Evolutionary conservation across 2,888 invertebrate species (phyloP), one percentile per base, ranked within the genome.

Genomic region (Drosophila ezoana): DNA sequence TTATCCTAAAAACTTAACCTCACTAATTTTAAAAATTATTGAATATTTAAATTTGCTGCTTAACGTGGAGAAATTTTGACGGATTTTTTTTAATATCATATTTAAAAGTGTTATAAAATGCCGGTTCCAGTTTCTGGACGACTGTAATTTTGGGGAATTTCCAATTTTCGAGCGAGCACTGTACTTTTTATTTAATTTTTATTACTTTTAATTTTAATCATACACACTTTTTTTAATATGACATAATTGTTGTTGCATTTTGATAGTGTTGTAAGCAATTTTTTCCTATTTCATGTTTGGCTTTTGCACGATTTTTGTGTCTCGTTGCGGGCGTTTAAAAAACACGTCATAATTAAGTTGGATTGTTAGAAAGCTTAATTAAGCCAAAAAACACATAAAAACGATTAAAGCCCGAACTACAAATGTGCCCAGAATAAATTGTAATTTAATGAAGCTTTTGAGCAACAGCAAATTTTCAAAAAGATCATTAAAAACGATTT

Each of bases 261-360:
- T 74, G 77, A 85, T 83, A 83, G 81, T 86, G 68, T 79, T 77
- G 32, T 23, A 13, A 16, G 69, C 28, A 71, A 57, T 68, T 35
- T 59, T 57, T 49, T 53, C 40, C 11, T 28, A 54, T 48, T 18
- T 62, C 28, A 35, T 60, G 35, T 65, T 52, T 28, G 48, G 38
- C 62, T 38, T 54, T 38, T 61, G 64, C 72, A 79, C 72, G 76
- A 57, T 66, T 68, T 72, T 57, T 56, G 23, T 44, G 43, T 9
- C 65, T 54, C 63, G 44, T 67, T 75, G 76, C 49, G 65, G 62
- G 74, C 38, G 70, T 62, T 18, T 33, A 44, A 64, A 41, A 38
- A 37, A 37, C 40, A 45, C 61, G 16, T 74, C 49, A 69, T 74
- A 57, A 79, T 66, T 47, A 48, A 63, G 67, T 71, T 67, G 33